These are phyloP conservation scores for Isoperla grammatica DNA, from an alignment of 2,888 invertebrate genomes.

Conservation along the genomic window DNA sequence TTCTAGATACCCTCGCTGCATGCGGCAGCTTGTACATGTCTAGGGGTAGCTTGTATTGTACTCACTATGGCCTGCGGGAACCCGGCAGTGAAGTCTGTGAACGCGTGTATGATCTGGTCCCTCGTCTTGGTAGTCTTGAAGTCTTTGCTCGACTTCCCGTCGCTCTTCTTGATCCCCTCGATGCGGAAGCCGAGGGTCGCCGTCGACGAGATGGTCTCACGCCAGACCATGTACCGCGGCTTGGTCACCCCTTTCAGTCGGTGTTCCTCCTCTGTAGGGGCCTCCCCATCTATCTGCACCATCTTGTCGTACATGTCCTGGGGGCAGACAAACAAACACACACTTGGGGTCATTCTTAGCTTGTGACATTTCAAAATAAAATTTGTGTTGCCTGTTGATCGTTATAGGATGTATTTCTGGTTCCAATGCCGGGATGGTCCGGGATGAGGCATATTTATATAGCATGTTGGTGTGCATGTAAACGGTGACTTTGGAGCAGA, in stretches of 20 bases:
- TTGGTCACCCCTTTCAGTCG: slow-evolving; percentile 87
- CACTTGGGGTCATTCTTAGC: too few species aligned
- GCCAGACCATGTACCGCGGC: slow-evolving; percentile 92
- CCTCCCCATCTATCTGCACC: slow-evolving; percentile 86
- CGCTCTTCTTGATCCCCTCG: slow-evolving; percentile 86
- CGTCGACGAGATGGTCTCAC: slow-evolving; percentile 97
- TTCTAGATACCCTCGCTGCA: slow-evolving; percentile 93
- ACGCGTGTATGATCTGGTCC: slow-evolving; percentile 68
- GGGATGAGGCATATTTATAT: too few species aligned
- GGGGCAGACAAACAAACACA: slow-evolving; percentile 39
- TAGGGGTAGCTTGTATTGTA: too few species aligned
- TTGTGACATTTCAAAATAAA: too few species aligned
- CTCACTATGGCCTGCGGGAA: slow-evolving; percentile 75
- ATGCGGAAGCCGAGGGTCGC: slow-evolving; percentile 93
- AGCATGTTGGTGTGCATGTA: too few species aligned
- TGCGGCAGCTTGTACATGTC: too few species aligned
- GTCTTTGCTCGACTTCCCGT: slow-evolving; percentile 89
- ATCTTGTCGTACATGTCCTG: slow-evolving; percentile 97
- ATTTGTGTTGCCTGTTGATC: too few species aligned
- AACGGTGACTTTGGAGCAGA: too few species aligned
- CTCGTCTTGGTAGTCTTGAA: slow-evolving; percentile 89
- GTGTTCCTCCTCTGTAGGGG: slow-evolving; percentile 87
- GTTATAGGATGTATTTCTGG: too few species aligned
- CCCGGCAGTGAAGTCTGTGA: slow-evolving; percentile 73
- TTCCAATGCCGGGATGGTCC: too few species aligned